Percentiles rank a stretch among this genome's conserved stretches.
Conservation (phyloP, 1,140 invertebrate species). For the Portunus trituberculatus region DNA sequence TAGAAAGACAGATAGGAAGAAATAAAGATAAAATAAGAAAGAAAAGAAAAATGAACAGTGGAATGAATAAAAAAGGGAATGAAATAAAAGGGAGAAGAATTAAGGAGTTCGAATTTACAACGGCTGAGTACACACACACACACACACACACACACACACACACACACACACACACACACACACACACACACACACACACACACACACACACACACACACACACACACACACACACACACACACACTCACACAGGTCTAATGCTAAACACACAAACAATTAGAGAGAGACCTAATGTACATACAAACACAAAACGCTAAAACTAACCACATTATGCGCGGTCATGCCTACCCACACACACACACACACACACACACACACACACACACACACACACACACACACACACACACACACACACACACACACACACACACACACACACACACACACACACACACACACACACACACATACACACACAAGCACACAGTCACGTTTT, state of each 20-base stretch:
- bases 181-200: no score
- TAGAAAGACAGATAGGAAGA: no score
- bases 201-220: no score
- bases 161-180: no score
- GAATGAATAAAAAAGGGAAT: not conserved
- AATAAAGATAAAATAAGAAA: no score
- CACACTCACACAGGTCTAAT: not conserved
- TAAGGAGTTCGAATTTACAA: no score
- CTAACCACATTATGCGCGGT: not conserved
- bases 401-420: conserved; percentile 18
- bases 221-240: no score
- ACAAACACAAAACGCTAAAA: not conserved
- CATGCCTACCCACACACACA: not conserved
- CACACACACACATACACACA: not conserved
- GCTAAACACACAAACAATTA: not conserved
- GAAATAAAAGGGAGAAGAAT: not conserved
- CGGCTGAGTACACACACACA: no score
- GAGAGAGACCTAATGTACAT: not conserved
- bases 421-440: conserved; percentile 9
- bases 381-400: conserved; percentile 8
- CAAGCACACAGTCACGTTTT: conserved; percentile 4
- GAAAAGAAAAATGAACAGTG: no score
- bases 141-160: no score
- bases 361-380: not conserved
- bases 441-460: conserved; percentile 10